A percentile compares a stretch with the other conserved stretches of the same genome.
Conservation (phyloP, 2,797 vertebrate species). For the Streptopelia turtur region DNA sequence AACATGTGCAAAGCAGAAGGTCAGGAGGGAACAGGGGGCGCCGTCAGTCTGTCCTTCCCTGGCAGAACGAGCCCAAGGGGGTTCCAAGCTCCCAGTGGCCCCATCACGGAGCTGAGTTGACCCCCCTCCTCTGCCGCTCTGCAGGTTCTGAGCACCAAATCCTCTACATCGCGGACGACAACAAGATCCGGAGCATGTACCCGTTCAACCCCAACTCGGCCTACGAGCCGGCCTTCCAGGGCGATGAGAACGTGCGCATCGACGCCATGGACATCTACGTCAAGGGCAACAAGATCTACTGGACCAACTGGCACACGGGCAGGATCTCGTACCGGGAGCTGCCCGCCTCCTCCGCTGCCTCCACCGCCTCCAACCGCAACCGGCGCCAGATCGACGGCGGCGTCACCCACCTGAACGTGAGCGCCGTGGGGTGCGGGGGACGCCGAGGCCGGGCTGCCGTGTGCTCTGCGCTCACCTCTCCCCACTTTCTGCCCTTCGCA, state of each 20-base stretch:
- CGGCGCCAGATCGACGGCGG: constrained; percentile 87
- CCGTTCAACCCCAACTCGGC: constrained; percentile 90
- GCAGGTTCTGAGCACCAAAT: constrained; percentile 86
- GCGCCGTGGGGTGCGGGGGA: not conserved
- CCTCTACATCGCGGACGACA: constrained; percentile 94
- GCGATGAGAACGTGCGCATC: constrained; percentile 91
- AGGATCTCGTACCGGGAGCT: constrained; percentile 91
- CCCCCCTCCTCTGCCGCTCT: not conserved
- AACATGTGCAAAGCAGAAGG: constrained; percentile 94
- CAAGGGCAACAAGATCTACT: constrained; percentile 93
- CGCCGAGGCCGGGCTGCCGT: rapidly evolving
- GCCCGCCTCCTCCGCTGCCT: constrained; percentile 77
- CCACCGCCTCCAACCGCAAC: constrained; percentile 89
- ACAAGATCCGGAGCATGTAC: constrained; percentile 94
- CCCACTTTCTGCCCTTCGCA: not conserved
- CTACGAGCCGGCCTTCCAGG: constrained; percentile 94
- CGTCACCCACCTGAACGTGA: constrained; percentile 90
- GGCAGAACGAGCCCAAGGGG: not conserved
- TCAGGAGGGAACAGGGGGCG: constrained; percentile 31
- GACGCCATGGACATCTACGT: constrained; percentile 95
- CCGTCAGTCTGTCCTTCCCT: not conserved
- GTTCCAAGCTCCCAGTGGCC: not conserved
- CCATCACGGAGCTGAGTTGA: not conserved
- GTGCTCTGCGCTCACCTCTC: not conserved
- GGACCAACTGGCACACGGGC: constrained; percentile 98